These are phyloP conservation scores for Lampris megalopsis DNA, from an alignment of 2,113 vertebrate species.

Conservation along the genomic window DNA sequence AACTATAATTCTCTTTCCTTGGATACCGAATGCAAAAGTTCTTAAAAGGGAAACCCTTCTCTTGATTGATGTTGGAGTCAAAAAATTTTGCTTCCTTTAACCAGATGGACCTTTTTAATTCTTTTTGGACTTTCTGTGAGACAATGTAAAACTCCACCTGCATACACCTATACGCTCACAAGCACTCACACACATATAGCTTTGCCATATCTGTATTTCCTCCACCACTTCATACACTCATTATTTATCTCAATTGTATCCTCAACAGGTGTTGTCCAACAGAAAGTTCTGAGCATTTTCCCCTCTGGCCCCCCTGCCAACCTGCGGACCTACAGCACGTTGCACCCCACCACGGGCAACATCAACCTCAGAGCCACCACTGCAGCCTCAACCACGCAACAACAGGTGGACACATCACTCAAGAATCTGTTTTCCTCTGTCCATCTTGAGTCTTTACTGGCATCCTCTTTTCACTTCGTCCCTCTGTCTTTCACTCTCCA, in stretches of 20 bases:
- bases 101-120: too few relatives aligned
- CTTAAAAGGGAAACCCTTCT: not conserved
- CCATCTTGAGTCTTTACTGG: not conserved
- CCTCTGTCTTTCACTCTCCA: not conserved
- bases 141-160: not conserved
- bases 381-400: conserved; percentile 83
- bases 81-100: not conserved
- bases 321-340: conserved; percentile 93
- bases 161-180: conserved; percentile 10
- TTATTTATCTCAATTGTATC: not conserved
- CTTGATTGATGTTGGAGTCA: not conserved
- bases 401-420: conserved; percentile 43
- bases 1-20: not conserved
- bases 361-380: conserved; percentile 91
- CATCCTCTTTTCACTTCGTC: not conserved
- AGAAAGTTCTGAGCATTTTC: conserved; percentile 95
- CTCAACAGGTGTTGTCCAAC: conserved; percentile 84
- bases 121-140: too few relatives aligned
- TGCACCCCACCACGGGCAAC: conserved; percentile 93
- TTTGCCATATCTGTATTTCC: not conserved
- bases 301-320: conserved; percentile 90
- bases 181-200: conserved; percentile 19
- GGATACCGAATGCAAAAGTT: not conserved
- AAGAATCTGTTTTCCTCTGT: not conserved
- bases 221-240: not conserved